A percentile compares a stretch with the other conserved stretches of the same genome.
These are phyloP conservation scores for Centruroides sculpturatus DNA, from an alignment of 1,140 invertebrate genomes.

Conservation along the genomic window DNA sequence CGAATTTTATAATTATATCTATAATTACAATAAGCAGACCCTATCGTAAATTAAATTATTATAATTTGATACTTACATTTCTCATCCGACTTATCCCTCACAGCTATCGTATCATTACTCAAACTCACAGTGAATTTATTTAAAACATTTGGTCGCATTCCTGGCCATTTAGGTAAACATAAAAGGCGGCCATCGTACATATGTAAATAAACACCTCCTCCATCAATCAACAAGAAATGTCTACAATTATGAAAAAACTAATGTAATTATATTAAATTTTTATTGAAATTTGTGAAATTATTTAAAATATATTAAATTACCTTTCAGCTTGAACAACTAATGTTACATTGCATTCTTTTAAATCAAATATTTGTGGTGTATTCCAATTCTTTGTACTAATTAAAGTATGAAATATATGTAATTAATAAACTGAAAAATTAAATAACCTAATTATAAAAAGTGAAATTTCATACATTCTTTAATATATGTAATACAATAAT, in stretches of 20 bases:
- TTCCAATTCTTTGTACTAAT: slow-evolving; percentile 67
- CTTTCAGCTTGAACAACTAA: slow-evolving; percentile 69
- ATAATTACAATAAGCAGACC: too few relatives aligned
- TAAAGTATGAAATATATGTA: not conserved
- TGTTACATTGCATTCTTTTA: slow-evolving; percentile 57
- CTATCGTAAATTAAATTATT: too few relatives aligned
- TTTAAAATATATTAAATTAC: slow-evolving; percentile 31
- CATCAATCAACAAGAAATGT: slow-evolving; percentile 70
- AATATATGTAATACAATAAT: too few relatives aligned
- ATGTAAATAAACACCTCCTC: slow-evolving; percentile 56
- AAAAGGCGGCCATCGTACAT: slow-evolving; percentile 74
- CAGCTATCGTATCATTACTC: slow-evolving; percentile 64
- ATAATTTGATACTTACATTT: slow-evolving; percentile 42
- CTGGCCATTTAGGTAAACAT: slow-evolving; percentile 60
- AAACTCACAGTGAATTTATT: slow-evolving; percentile 49
- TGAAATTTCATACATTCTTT: too few relatives aligned
- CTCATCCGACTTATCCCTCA: slow-evolving; percentile 62
- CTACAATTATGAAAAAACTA: slow-evolving; percentile 30
- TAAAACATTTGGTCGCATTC: slow-evolving; percentile 48
- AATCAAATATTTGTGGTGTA: slow-evolving; percentile 57
- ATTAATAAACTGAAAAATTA: too few relatives aligned
- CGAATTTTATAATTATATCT: too few relatives aligned
- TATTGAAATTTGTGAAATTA: not conserved
- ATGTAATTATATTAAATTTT: not conserved
- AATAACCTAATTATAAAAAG: too few relatives aligned